Evolutionary conservation across 2,113 vertebrate genomes (phyloP).

Genomic region (Numenius arquata): DNA sequence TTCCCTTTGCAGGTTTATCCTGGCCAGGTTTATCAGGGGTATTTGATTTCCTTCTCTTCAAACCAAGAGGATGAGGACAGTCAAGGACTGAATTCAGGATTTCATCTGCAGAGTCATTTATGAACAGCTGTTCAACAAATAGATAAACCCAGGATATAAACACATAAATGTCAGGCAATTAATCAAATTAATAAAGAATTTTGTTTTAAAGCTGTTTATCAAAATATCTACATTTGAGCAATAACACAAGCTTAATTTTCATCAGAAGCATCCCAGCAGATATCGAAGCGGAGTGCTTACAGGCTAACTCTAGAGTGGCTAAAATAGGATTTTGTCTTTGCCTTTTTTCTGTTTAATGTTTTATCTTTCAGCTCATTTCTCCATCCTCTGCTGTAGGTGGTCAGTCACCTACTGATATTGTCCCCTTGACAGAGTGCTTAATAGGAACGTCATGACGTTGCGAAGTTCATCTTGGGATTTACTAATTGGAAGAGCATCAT

Average conservation of each 20-base stretch:
- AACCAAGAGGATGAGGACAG: background rate
- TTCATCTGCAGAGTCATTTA: background rate
- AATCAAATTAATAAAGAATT: background rate
- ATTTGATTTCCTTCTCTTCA: background rate
- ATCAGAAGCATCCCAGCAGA: background rate
- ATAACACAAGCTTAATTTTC: background rate
- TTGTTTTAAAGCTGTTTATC: background rate
- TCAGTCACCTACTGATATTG: background rate
- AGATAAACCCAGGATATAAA: background rate
- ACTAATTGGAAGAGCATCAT: background rate
- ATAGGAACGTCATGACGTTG: background rate
- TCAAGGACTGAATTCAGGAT: background rate
- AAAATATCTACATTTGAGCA: background rate
- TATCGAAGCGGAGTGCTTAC: background rate
- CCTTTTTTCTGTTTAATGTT: background rate
- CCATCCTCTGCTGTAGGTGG: background rate
- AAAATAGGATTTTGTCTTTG: background rate
- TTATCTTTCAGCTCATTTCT: background rate
- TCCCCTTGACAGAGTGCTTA: background rate
- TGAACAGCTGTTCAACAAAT: background rate
- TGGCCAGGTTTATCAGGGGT: background rate
- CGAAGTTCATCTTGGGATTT: background rate
- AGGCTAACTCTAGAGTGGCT: background rate
- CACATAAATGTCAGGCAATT: background rate
- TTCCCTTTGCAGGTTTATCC: background rate